phyloP scores from a whole-genome alignment of 2,113 vertebrate species.

The Cyanoliseus patagonus region DNA sequence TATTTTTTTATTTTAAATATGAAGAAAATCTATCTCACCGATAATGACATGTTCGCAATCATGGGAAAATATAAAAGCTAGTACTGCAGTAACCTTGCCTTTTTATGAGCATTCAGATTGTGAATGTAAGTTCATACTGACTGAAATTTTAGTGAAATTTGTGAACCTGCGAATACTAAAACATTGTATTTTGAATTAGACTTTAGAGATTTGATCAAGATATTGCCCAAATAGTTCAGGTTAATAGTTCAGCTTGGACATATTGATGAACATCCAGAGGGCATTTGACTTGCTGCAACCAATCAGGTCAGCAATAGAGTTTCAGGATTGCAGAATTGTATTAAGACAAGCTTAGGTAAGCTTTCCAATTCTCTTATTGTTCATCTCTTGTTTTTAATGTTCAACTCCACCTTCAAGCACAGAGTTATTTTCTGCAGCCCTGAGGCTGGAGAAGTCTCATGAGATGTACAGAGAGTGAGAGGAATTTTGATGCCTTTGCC shows the following conservation, averaged over 20 bases:
- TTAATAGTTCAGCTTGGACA: not conserved
- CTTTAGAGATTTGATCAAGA: not conserved
- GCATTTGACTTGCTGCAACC: not conserved
- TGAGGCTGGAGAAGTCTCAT: constrained; percentile 4
- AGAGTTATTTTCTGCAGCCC: not conserved
- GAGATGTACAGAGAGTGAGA: constrained; percentile 3
- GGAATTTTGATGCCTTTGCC: constrained; percentile 23
- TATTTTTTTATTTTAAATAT: not conserved
- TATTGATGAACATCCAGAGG: not conserved
- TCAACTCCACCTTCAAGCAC: not conserved
- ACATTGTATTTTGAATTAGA: not conserved
- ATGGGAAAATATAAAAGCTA: not conserved
- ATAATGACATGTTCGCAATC: not conserved
- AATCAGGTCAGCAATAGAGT: rapidly evolving
- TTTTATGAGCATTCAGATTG: not conserved
- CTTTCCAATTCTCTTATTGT: not conserved
- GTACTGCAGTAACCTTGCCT: not conserved
- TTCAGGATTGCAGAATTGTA: not conserved
- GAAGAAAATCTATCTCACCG: not conserved
- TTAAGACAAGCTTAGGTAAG: not conserved
- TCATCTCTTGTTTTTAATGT: not conserved
- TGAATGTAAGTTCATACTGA: not conserved
- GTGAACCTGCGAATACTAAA: not conserved
- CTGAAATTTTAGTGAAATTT: not conserved
- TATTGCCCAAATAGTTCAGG: not conserved